Percentiles rank a stretch among this genome's conserved stretches.
Evolutionary conservation across 2,797 vertebrate species (phyloP).

Genomic region (Tinamus major): DNA sequence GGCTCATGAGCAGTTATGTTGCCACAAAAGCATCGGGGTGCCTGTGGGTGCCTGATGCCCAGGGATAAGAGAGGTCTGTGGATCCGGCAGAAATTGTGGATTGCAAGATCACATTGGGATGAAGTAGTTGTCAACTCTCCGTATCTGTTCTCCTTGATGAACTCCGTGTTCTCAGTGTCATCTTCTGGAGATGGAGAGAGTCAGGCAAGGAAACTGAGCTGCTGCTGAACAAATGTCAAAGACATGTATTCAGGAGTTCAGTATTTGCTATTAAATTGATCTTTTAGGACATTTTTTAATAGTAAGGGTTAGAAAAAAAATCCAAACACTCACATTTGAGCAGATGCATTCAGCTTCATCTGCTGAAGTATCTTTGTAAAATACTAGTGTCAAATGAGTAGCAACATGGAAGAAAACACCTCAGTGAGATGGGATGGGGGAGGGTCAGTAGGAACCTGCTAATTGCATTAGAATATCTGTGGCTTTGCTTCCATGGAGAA

Average conservation of each 20-base stretch:
- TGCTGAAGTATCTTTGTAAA: background rate
- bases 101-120: background rate
- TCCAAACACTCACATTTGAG: background rate
- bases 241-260: background rate
- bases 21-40: constrained; percentile 34
- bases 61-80: constrained; percentile 33
- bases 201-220: background rate
- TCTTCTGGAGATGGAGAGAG: background rate
- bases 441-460: background rate
- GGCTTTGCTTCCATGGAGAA: background rate
- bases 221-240: background rate
- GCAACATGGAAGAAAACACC: background rate
- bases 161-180: background rate
- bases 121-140: background rate
- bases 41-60: constrained; percentile 29
- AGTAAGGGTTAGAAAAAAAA: background rate
- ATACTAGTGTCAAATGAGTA: background rate
- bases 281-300: background rate
- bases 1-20: constrained; percentile 48
- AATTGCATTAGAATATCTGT: background rate
- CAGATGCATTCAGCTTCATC: background rate
- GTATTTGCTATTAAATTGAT: background rate
- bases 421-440: background rate
- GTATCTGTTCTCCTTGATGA: background rate
- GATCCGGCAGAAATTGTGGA: constrained; percentile 28